Conservation (phyloP, 2,888 invertebrate species). For the Yponomeuta malinellus region DNA sequence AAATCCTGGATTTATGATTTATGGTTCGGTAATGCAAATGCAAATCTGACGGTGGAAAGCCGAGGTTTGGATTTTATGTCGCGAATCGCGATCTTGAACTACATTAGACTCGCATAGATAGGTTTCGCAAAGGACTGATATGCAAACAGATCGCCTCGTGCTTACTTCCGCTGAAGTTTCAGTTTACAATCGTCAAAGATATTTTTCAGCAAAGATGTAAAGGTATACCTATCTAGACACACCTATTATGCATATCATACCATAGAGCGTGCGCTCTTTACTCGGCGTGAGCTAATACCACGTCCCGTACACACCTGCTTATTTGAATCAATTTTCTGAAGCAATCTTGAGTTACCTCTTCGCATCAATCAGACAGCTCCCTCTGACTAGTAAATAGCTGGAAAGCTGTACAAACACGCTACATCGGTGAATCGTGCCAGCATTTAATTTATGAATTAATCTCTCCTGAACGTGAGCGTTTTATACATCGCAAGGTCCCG, state of each 20-base stretch:
- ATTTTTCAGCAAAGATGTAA: too few species aligned
- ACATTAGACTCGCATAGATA: neutral
- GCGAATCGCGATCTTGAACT: slow-evolving; percentile 11
- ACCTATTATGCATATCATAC: too few species aligned
- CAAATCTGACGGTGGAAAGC: slow-evolving; percentile 56
- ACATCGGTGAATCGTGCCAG: slow-evolving; percentile 3
- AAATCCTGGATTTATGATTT: slow-evolving; percentile 50
- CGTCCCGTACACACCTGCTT: slow-evolving; percentile 31
- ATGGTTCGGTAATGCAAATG: slow-evolving; percentile 61
- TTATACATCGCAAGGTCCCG: neutral
- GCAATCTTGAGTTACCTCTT: slow-evolving; percentile 35
- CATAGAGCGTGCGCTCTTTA: slow-evolving; percentile 26
- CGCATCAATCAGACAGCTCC: slow-evolving; percentile 35
- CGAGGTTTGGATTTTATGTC: slow-evolving; percentile 34
- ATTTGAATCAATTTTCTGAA: slow-evolving; percentile 49
- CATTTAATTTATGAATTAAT: slow-evolving; percentile 14
- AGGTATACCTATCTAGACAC: too few species aligned
- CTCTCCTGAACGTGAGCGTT: slow-evolving; percentile 6
- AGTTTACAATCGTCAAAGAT: too few species aligned
- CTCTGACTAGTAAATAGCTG: slow-evolving; percentile 20
- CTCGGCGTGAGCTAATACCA: slow-evolving; percentile 33
- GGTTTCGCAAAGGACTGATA: too few species aligned
- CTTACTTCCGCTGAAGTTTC: too few species aligned
- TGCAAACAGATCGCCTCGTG: too few species aligned
- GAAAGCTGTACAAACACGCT: slow-evolving; percentile 14